Evolutionary conservation across 1,140 invertebrate genomes (phyloP).

Genomic region (Drosophila seguyi): DNA sequence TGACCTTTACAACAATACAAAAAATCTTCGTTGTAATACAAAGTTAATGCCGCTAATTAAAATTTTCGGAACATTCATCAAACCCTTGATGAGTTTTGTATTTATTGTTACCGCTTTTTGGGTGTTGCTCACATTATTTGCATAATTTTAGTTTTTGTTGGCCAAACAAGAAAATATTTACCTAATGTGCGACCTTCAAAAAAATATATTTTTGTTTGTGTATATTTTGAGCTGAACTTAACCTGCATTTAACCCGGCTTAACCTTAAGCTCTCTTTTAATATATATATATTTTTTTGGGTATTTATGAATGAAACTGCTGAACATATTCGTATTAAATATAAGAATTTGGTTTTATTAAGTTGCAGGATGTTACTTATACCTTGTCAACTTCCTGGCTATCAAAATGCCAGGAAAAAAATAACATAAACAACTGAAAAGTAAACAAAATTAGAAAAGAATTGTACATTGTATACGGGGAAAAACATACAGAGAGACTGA

Average conservation of each 20-base stretch:
- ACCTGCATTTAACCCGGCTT: constrained; percentile 8
- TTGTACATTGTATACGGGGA: constrained; percentile 7
- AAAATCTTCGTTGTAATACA: constrained; percentile 21
- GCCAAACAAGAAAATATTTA: constrained; percentile 26
- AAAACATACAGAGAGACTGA: not conserved
- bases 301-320: not conserved
- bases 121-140: constrained; percentile 34
- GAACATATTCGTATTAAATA: not conserved
- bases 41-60: constrained; percentile 33
- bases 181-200: constrained; percentile 41
- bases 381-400: not conserved
- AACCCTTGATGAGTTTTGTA: constrained; percentile 11
- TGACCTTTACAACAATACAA: constrained; percentile 35
- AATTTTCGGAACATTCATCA: constrained; percentile 22
- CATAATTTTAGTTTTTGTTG: constrained; percentile 40
- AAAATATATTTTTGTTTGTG: constrained; percentile 1
- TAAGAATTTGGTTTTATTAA: not conserved
- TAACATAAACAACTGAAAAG: not conserved
- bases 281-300: not conserved
- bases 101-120: constrained; percentile 13
- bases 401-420: not conserved
- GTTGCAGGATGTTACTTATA: not conserved
- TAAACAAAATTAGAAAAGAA: constrained; percentile 2
- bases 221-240: constrained; percentile 27
- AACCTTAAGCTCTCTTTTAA: constrained; percentile 10